phyloP scores from a whole-genome alignment of 2,888 invertebrate species.

The Coenonympha glycerion region DNA sequence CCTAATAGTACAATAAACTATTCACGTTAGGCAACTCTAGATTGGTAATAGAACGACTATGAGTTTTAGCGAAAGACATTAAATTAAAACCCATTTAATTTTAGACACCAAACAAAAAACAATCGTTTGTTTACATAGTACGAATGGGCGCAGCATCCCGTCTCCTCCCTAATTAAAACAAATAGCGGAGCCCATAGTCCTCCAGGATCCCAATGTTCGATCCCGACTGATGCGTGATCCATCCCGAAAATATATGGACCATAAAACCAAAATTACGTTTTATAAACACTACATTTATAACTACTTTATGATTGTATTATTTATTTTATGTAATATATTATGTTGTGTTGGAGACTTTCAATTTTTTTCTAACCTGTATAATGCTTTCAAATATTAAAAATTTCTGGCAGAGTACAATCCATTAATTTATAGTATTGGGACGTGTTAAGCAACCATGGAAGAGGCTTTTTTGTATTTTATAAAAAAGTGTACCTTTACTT shows the following conservation, averaged over 20 bases:
- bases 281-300: constrained; percentile 75
- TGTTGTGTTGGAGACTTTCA: constrained; percentile 58
- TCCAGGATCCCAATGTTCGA: constrained; percentile 25
- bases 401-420: constrained; percentile 69
- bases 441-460: constrained; percentile 41
- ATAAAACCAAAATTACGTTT: constrained; percentile 71
- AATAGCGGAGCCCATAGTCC: constrained; percentile 37
- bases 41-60: no score
- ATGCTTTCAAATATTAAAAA: constrained; percentile 74
- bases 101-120: constrained; percentile 46
- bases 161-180: constrained; percentile 56
- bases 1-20: no score
- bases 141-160: constrained; percentile 34
- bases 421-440: constrained; percentile 71
- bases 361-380: constrained; percentile 65
- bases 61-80: no score
- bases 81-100: no score
- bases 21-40: no score
- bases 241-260: constrained; percentile 60
- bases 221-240: constrained; percentile 40
- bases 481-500: not conserved
- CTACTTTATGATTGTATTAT: constrained; percentile 75
- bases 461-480: constrained; percentile 30
- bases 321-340: constrained; percentile 76
- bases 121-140: constrained; percentile 38